These are phyloP conservation scores for Boloria euphrosyne DNA, from an alignment of 2,888 invertebrate genomes.

Conservation along the genomic window DNA sequence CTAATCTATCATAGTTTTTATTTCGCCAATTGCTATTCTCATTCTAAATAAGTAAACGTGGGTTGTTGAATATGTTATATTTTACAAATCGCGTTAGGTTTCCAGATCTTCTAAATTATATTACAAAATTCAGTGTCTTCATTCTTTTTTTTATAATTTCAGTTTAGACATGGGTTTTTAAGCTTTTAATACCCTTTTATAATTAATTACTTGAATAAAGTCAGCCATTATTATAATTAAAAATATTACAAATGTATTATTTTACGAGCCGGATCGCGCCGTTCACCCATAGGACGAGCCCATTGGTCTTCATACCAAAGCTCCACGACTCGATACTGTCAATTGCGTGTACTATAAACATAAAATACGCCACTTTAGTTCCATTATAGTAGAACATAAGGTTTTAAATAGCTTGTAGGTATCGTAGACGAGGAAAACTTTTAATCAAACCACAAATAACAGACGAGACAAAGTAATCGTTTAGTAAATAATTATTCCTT, in stretches of 20 bases:
- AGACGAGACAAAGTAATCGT: slow-evolving; percentile 37
- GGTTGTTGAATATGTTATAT: too few species aligned
- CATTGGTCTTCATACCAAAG: slow-evolving; percentile 45
- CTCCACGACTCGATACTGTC: slow-evolving; percentile 48
- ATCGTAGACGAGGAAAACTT: slow-evolving; percentile 39
- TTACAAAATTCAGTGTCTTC: too few species aligned
- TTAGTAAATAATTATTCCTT: slow-evolving; percentile 44
- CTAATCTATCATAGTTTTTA: too few species aligned
- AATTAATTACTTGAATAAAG: too few species aligned
- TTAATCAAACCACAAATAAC: slow-evolving; percentile 40
- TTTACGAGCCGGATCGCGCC: slow-evolving; percentile 42
- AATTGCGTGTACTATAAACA: slow-evolving; percentile 45
- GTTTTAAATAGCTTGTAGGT: slow-evolving; percentile 25
- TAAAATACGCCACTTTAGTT: slow-evolving; percentile 31
- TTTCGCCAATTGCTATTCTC: too few species aligned
- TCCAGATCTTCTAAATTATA: too few species aligned
- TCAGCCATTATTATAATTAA: too few species aligned
- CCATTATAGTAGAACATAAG: slow-evolving; percentile 26
- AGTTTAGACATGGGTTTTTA: too few species aligned
- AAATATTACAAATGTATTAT: background rate
- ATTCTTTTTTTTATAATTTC: too few species aligned
- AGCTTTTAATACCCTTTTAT: too few species aligned
- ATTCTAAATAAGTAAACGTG: too few species aligned
- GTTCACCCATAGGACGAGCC: slow-evolving; percentile 44
- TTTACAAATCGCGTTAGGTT: too few species aligned